Base-by-base conservation (phyloP, 2,888 invertebrate species). In the Belgica antarctica region DNA sequence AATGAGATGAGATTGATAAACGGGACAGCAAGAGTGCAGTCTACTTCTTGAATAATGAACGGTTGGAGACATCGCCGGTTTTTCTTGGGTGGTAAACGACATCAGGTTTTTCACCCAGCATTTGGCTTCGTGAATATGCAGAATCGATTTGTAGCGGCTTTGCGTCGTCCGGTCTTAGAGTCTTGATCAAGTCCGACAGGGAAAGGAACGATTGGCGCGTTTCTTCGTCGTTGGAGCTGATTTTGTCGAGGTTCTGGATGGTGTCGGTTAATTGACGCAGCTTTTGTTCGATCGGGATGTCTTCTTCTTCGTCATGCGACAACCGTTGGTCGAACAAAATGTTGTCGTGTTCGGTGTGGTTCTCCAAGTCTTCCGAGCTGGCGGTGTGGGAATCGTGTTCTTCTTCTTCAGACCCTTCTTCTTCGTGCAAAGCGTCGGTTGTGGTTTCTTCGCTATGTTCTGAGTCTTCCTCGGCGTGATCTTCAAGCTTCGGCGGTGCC, bases 101-200 rank as follows among this genome's bases (percentile, higher is more conserved):
- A 61, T 61, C 70, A 19, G 70, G 61, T 36, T 70, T 75, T 71
- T 80, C 80, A 72, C 80, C 79, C 59, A 80, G 76, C 17, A 80
- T 79, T 71, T 79, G 76, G 79, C 79, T 80, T 69, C 80, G 79
- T 17, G 80, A 79, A 73, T 80, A 80, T 72, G 79, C 79, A 1
- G 80, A 80, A 73, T 80, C 80, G 70, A 80, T 80, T 75, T 80
- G 80, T 57, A 78, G 77, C 2, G 61, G 71, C 69, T 80, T 79
- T 71, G 79, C 78, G 25, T 79, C 79, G 70, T 77, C 78, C 31
- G 80, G 80, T 47, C 78, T 77, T 46, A 80, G 72, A 1, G 79
- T 79, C 70, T 79, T 78, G 72, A 80, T 79, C 41, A 80, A 75
- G 74, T 80, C 80, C 70, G 79, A 78, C 2, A 80, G 74, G 1